These are phyloP conservation scores for Diarsia rubi DNA, from an alignment of 2,888 invertebrate species.

Conservation along the genomic window DNA sequence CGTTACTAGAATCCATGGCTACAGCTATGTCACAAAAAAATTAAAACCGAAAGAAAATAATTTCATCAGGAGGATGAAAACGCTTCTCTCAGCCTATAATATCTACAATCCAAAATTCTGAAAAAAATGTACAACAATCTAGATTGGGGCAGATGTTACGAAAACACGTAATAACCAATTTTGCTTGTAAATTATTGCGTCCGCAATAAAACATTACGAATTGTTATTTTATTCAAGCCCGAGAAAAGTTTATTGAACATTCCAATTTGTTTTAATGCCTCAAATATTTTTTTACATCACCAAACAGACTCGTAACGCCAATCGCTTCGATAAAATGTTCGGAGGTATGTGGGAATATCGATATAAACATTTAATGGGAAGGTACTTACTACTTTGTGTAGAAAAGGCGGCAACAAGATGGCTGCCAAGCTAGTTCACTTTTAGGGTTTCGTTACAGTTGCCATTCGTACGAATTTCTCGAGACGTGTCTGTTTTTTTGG, in stretches of 20 bases:
- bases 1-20: no score
- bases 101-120: not conserved
- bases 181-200: conserved; percentile 63
- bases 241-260: conserved; percentile 61
- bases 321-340: conserved; percentile 40
- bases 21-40: no score
- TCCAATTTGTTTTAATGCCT: conserved; percentile 62
- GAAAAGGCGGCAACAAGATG: conserved; percentile 19
- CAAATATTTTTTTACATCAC: conserved; percentile 59
- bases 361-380: conserved; percentile 31
- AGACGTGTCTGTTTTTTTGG: not conserved
- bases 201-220: conserved; percentile 69
- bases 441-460: conserved; percentile 9
- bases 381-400: conserved; percentile 7
- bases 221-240: conserved; percentile 68
- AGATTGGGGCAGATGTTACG: conserved; percentile 32
- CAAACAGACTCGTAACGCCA: conserved; percentile 42
- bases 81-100: not conserved
- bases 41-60: not conserved
- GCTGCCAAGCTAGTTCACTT: conserved; percentile 5
- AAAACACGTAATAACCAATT: conserved; percentile 61
- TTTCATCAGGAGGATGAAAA: not conserved
- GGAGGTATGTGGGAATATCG: conserved; percentile 22
- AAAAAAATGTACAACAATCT: conserved; percentile 17
- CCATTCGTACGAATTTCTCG: not conserved